Base-by-base conservation (phyloP, 2,113 vertebrate genomes). In the Gymnobelideus leadbeateri region DNA sequence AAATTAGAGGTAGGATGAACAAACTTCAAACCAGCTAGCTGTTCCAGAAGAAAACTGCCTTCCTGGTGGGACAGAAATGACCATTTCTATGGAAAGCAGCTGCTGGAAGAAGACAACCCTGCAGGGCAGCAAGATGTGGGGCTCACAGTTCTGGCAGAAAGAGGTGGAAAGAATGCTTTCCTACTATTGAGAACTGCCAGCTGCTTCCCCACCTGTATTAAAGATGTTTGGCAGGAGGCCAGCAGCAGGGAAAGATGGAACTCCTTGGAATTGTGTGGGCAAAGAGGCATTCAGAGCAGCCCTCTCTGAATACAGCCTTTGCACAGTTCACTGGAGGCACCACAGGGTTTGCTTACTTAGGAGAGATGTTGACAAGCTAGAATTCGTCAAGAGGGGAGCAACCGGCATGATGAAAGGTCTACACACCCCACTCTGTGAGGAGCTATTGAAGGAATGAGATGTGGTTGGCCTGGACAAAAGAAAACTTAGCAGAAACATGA, bases 121-220 rank as follows among this genome's bases (percentile, higher is more conserved):
- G 68, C 19, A 77, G 68, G 68, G n/a, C 68, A 84, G 68, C n/a
- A 43, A 84, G 68, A 43, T 2, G 19, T 84, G n/a, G 68, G n/a
- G 37, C 68, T 84, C 6, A 43, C 6, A 84, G 21, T 84, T 84
- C 37, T 84, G 68, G 68, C 68, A 84, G n/a, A n/a, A 43, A 19
- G n/a, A 84, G 68, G 68, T 43, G n/a, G n/a, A 84, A 84, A 84
- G 68, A 84, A 84, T 84, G 68, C n/a, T 19, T 84, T 84, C 68
- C n/a, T 84, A 6, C n/a, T 84, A 84, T n/a, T 43, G 6, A 43
- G n/a, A 84, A 16, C 68, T 84, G 68, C n/a, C 68, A 84, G 68
- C 68, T 84, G 68, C 68, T 84, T 84, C 68, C 68, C 68, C 68
- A 84, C 68, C 68, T 84, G 68, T 84, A 84, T 84, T 84, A 43